Percentiles rank a stretch among this genome's conserved stretches.
phyloP scores from a whole-genome alignment of 2,797 vertebrate genomes.

The Eulemur mongoz region DNA sequence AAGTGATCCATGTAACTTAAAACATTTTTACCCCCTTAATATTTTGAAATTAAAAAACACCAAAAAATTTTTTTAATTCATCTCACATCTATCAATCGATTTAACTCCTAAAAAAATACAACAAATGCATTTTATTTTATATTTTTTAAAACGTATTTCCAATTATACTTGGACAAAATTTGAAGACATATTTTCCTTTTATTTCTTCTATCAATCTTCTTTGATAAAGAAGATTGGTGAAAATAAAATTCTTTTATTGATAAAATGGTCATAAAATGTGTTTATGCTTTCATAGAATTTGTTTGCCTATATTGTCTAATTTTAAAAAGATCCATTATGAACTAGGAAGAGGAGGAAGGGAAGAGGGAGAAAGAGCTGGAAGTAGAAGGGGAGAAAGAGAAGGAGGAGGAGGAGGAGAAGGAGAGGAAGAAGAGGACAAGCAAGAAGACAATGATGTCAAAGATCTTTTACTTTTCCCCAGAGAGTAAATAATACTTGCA shows the following conservation, averaged over 20 bases:
- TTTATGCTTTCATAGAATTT: not conserved
- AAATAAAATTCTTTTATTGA: not conserved
- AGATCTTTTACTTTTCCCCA: not conserved
- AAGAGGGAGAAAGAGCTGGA: not conserved
- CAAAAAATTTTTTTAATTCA: not conserved
- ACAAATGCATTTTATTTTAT: not conserved
- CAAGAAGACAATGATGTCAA: not conserved
- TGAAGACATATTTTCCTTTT: not conserved
- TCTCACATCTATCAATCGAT: not conserved
- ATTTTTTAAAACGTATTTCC: not conserved
- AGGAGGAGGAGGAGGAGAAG: not conserved
- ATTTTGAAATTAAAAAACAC: too few relatives aligned
- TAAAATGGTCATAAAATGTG: not conserved
- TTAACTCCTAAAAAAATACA: not conserved
- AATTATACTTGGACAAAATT: slow-evolving; percentile 9
- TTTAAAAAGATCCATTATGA: not conserved
- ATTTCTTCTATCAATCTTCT: not conserved
- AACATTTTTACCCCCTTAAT: too few relatives aligned
- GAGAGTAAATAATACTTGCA: slow-evolving; percentile 12
- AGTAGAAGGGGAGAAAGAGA: not conserved
- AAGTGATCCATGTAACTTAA: too few relatives aligned
- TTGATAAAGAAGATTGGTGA: not conserved
- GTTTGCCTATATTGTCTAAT: not conserved
- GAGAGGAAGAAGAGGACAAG: not conserved
- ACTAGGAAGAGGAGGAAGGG: not conserved